Conservation (phyloP, 2,888 invertebrate genomes). For the Acanthosepion esculentum region DNA sequence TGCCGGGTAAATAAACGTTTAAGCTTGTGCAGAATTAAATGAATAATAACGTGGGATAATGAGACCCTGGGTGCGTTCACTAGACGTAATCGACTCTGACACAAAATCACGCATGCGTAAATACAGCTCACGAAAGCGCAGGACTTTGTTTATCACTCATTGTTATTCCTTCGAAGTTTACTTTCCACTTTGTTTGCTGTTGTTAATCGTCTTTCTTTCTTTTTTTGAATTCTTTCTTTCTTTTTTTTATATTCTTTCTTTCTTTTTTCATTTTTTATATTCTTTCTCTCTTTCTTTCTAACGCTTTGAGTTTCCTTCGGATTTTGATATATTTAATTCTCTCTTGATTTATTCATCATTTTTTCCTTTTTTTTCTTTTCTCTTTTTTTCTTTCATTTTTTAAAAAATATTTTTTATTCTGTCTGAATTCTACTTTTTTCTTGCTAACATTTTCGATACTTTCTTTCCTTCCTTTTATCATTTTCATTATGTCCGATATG, state of each 20-base stretch:
- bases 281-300: no score
- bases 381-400: no score
- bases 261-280: no score
- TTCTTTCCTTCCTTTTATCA: not conserved
- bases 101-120: not conserved
- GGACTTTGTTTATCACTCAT: slow-evolving; percentile 7
- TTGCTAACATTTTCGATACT: no score
- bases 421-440: no score
- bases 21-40: slow-evolving; percentile 4
- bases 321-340: no score
- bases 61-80: slow-evolving; percentile 33
- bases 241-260: not conserved
- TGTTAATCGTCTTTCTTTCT: not conserved
- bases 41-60: not conserved
- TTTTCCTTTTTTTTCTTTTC: no score
- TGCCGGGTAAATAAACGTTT: not conserved
- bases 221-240: no score
- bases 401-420: no score
- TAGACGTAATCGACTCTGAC: slow-evolving; percentile 14
- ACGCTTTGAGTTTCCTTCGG: no score
- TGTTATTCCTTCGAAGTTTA: not conserved
- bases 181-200: not conserved
- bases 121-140: not conserved
- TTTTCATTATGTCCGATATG: no score
- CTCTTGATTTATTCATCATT: no score